Base-by-base conservation (phyloP, 1,140 invertebrate species). In the Drosophila tsacasi region DNA sequence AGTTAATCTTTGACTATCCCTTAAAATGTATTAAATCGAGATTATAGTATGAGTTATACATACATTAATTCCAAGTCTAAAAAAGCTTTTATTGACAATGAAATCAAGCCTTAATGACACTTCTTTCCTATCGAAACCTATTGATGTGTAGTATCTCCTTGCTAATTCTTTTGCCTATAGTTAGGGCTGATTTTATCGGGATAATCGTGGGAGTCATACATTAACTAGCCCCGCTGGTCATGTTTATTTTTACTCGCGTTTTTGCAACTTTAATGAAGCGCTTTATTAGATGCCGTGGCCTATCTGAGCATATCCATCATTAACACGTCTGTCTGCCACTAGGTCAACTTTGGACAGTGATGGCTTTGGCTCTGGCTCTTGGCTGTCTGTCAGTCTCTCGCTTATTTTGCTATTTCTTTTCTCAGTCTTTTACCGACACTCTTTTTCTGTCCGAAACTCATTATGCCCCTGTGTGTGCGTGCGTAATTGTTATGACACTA, bases 261-360 rank as follows among this genome's bases (percentile, higher is more conserved):
- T 86, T 81, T 90, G 81, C 81, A 84, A 81, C 69, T 64, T 66
- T 84, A 87, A 89, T 87, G 85, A 83, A 60, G 66, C 78, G 77
- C 66, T 87, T 89, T 84, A 75, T 69, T 79, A 73, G 66, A 75
- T 44, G 32, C 46, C 59, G 46, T 60, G 59, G 59, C 63, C 47
- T 90, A 89, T 89, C 84, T 87, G 69, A 50, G 47, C 84, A 81
- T 58, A 87, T 83, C 81, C 84, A 87, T 87, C 85, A 87, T 87
- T 81, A 87, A 90, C 84, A 89, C 85, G 81, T 90, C 81, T 63
- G 81, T 90, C 81, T 46, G 27, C 58, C 65, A 87, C 81, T 87
- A 81, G 84, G 84, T 87, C 84, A 87, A 23, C 67, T 50, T 46
- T 30, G 66, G 75, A 42, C 72, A 67, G 61, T 64, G 55, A 55